phyloP scores from a whole-genome alignment of 1,140 invertebrate genomes.

The Contarinia nasturtii region DNA sequence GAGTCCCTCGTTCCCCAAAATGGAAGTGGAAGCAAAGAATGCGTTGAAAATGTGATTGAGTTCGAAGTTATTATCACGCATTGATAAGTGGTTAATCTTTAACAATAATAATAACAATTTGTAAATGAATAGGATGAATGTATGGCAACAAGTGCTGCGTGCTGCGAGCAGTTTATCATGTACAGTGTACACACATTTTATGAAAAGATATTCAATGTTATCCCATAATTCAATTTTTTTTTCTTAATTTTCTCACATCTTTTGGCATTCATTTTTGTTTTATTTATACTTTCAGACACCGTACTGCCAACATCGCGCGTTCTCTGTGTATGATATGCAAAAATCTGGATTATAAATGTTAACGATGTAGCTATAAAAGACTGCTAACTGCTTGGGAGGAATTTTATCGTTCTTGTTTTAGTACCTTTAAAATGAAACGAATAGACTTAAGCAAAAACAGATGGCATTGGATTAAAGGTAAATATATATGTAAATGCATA shows the following conservation, averaged over 20 bases:
- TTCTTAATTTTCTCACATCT: not conserved
- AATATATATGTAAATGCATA: not conserved
- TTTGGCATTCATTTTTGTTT: not conserved
- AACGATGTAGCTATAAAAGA: not conserved
- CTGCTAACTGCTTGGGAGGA: not conserved
- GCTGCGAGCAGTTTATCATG: too few relatives aligned
- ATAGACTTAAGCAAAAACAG: conserved; percentile 1
- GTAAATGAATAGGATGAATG: too few relatives aligned
- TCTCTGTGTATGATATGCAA: not conserved
- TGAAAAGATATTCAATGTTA: too few relatives aligned
- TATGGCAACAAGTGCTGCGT: too few relatives aligned
- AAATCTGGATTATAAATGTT: not conserved
- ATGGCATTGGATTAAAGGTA: conserved; percentile 2
- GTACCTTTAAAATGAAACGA: not conserved
- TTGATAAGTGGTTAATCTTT: too few relatives aligned
- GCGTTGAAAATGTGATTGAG: too few relatives aligned
- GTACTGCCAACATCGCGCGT: too few relatives aligned
- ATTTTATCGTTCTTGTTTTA: not conserved
- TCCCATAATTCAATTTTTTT: not conserved
- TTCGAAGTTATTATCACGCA: too few relatives aligned
- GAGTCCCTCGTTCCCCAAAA: too few relatives aligned
- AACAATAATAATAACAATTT: too few relatives aligned
- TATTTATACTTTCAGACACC: not conserved
- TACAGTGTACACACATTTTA: too few relatives aligned
- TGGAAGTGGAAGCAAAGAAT: too few relatives aligned